A percentile compares a stretch with the other conserved stretches of the same genome.
Conservation (phyloP, 2,797 vertebrate genomes). For the Anguilla anguilla region DNA sequence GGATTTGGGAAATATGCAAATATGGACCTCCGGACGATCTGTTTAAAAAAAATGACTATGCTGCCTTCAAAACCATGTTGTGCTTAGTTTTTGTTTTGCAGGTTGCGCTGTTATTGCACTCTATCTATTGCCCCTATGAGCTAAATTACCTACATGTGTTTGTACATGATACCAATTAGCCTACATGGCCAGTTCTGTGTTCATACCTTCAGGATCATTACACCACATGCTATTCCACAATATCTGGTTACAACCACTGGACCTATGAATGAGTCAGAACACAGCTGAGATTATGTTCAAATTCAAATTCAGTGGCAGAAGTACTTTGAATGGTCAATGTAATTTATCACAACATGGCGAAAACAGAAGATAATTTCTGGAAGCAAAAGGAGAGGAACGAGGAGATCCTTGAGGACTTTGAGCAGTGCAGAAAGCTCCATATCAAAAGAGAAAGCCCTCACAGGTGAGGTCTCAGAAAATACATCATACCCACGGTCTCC, state of each 20-base stretch:
- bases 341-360: neutral
- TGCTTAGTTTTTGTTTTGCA: neutral
- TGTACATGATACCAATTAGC: constrained; percentile 4
- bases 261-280: neutral
- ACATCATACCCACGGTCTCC: constrained; percentile 37
- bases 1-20: neutral
- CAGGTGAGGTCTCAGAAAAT: constrained; percentile 66
- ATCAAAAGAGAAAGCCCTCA: constrained; percentile 57
- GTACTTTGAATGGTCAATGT: neutral
- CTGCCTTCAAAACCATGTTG: neutral
- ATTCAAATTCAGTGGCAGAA: constrained; percentile 11
- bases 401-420: constrained; percentile 55
- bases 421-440: constrained; percentile 46
- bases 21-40: neutral
- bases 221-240: neutral
- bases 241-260: neutral
- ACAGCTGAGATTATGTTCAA: neutral
- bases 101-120: too few species aligned
- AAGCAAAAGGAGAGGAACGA: neutral
- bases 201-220: neutral
- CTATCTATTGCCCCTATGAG: neutral
- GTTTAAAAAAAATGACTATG: neutral
- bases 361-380: neutral
- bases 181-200: neutral
- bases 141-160: constrained; percentile 2